A percentile compares a stretch with the other conserved stretches of the same genome.
phyloP scores from a whole-genome alignment of 2,113 vertebrate species.

The Rattus rattus region DNA sequence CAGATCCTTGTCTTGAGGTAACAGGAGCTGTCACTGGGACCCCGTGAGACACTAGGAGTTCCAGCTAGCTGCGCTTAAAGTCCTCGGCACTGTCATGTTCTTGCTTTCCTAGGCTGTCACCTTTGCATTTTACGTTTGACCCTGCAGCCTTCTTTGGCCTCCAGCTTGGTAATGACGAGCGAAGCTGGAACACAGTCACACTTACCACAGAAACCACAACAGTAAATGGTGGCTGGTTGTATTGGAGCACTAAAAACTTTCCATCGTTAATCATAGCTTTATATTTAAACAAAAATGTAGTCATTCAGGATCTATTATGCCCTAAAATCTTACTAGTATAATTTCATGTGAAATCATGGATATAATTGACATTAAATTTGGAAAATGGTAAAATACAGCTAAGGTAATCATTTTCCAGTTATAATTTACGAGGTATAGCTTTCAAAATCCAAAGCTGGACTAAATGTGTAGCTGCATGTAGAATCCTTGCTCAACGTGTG shows the following conservation, averaged over 20 bases:
- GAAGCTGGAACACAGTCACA: neutral
- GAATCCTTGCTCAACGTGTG: neutral
- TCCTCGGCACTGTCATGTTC: fast-evolving
- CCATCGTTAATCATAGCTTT: neutral
- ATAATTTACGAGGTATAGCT: neutral
- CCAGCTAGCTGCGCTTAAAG: neutral
- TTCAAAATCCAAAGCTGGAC: neutral
- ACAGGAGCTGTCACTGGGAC: neutral
- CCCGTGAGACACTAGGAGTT: neutral
- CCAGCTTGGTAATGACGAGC: neutral
- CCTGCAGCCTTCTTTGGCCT: neutral
- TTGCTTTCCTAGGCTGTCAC: neutral
- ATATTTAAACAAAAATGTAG: neutral
- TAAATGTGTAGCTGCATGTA: neutral
- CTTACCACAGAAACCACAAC: neutral
- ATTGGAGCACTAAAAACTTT: neutral
- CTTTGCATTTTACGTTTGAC: neutral
- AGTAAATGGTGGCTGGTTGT: neutral
- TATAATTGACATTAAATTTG: neutral
- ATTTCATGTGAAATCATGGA: slow-evolving; percentile 33
- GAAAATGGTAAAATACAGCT: slow-evolving; percentile 4
- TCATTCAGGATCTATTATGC: neutral
- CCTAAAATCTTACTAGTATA: neutral
- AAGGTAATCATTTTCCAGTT: neutral
- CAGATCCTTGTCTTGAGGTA: neutral